Base-by-base conservation (phyloP, 2,113 vertebrate genomes). In the Brachyhypopomus occidentalis region DNA sequence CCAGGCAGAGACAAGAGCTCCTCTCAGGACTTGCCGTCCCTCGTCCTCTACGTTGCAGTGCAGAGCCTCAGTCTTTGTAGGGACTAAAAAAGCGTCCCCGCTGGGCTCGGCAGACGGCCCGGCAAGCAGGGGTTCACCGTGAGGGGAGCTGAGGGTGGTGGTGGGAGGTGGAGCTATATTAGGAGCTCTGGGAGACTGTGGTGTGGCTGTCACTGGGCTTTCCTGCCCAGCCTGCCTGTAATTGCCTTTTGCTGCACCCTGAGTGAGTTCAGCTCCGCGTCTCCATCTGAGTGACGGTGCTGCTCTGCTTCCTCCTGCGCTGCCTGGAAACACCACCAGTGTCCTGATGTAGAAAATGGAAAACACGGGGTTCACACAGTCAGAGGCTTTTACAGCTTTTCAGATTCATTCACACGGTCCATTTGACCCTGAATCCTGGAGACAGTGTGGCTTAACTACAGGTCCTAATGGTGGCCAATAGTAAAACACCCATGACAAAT, bases 191-290 rank as follows among this genome's bases (percentile, higher is more conserved):
- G 30, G 52, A 59, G n/a, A 75, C 34, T 56, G 12, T 56, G 12
- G 34, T 70, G 83, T 34, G 60, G 27, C 20, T 64, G 45, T 52
- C 12, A 11, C 69, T n/a, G 45, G 70, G 67, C 80, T 91, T 86
- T 76, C 85, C 81, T 66, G 83, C 81, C 78, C 78, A 78, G 84
- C 87, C 86, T 69, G 77, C 84, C 82, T 87, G 83, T 92, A 91
- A 91, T 92, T 92, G 86, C 91, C 92, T 92, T 91, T 45, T 64
- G 87, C 85, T 84, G 82, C 85, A 87, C 87, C 89, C 88, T 88
- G 89, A 88, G 87, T 91, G 87, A 52, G 45, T 90, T 83, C 91
- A 84, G 89, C 88, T 88, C 90, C 83, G 38, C 84, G 87, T 87
- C 84, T 89, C 88, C 79, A 71, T 88, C 88, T 87, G 88, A 88